Percentiles rank a stretch among this genome's conserved stretches.
These are phyloP conservation scores for Busseola fusca DNA, from an alignment of 2,888 invertebrate genomes.

Conservation along the genomic window DNA sequence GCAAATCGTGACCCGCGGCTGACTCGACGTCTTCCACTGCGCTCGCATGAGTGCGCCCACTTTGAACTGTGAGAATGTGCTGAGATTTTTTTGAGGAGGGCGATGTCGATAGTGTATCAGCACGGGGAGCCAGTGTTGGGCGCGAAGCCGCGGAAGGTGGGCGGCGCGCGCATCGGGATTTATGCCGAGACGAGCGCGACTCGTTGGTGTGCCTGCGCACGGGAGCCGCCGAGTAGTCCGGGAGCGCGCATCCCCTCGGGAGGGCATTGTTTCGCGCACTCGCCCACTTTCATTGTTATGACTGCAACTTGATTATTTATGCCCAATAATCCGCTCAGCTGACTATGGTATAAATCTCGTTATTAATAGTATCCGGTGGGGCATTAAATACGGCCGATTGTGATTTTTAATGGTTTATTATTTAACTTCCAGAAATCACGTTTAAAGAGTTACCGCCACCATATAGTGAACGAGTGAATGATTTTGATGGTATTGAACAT, in stretches of 20 bases:
- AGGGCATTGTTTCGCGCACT: conserved; percentile 71
- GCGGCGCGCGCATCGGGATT: conserved; percentile 64
- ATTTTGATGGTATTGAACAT: conserved; percentile 62
- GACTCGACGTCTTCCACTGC: conserved; percentile 63
- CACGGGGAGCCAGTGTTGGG: conserved; percentile 71
- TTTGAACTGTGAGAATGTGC: conserved; percentile 70
- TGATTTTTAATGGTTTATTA: conserved; percentile 69
- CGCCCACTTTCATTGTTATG: conserved; percentile 74
- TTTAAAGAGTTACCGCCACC: conserved; percentile 84
- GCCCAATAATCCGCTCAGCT: conserved; percentile 77
- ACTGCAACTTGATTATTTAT: conserved; percentile 71
- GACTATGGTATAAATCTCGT: conserved; percentile 74
- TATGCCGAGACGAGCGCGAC: conserved; percentile 50
- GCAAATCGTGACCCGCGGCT: conserved; percentile 72
- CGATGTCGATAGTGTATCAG: conserved; percentile 72
- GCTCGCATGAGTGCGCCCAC: conserved; percentile 59
- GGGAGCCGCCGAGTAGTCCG: conserved; percentile 65
- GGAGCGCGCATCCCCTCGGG: conserved; percentile 71
- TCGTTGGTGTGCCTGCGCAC: conserved; percentile 55
- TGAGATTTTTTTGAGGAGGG: conserved; percentile 71
- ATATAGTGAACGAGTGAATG: conserved; percentile 78
- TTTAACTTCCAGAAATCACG: conserved; percentile 79
- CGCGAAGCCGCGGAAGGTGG: conserved; percentile 73
- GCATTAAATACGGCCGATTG: conserved; percentile 71
- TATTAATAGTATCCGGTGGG: conserved; percentile 69